Conservation (phyloP, 2,888 invertebrate species). For the Cheilosia variabilis region DNA sequence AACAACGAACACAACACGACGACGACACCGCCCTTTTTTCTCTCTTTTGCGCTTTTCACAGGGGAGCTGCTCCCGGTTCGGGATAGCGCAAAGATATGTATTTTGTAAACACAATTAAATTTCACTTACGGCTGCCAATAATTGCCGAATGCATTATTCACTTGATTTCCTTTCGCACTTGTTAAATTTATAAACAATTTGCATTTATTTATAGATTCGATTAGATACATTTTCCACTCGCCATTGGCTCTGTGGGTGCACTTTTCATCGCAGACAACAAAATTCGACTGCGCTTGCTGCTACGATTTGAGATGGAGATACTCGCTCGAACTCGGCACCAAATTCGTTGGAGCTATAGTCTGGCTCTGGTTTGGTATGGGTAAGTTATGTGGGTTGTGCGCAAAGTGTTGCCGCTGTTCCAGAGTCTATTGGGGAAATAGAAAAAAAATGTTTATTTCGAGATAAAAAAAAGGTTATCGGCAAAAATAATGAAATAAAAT, state of each 20-base stretch:
- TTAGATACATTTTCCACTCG: conserved; percentile 48
- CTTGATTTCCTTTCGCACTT: conserved; percentile 46
- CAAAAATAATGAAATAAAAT: not conserved
- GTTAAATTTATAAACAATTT: conserved; percentile 53
- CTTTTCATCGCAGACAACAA: conserved; percentile 68
- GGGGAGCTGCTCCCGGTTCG: conserved; percentile 40
- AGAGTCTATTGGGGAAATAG: not conserved
- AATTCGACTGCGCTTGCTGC: conserved; percentile 67
- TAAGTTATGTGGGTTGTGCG: conserved; percentile 61
- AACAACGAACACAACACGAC: conserved; percentile 59
- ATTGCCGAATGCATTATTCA: conserved; percentile 34
- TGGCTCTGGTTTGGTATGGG: conserved; percentile 31
- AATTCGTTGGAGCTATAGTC: conserved; percentile 64
- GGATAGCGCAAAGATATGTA: conserved; percentile 9
- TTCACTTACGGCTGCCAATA: conserved; percentile 47
- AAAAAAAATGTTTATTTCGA: not conserved
- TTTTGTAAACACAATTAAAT: conserved; percentile 54
- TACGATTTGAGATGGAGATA: conserved; percentile 62
- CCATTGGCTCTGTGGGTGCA: conserved; percentile 39
- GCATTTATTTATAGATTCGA: conserved; percentile 59
- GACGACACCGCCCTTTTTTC: conserved; percentile 75
- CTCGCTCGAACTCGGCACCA: conserved; percentile 26
- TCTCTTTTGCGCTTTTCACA: conserved; percentile 52
- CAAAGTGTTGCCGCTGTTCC: conserved; percentile 43
- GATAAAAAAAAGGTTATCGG: not conserved